A percentile compares a stretch with the other conserved stretches of the same genome.
Conservation (phyloP, 37 sponge, comb jelly and placozoan species). For the Tethya wilhelma region DNA sequence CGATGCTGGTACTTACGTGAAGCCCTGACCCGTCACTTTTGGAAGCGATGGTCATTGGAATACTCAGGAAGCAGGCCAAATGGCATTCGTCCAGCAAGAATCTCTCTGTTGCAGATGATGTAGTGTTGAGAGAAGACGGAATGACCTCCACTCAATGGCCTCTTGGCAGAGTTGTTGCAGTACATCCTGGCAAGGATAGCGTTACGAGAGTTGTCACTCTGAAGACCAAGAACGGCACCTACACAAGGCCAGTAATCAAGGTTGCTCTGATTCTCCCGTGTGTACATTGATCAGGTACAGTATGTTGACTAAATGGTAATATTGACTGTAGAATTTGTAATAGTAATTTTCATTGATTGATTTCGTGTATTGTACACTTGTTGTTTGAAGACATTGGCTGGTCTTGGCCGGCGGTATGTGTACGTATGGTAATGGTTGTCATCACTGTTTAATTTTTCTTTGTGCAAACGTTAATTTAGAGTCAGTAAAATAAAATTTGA, state of each 20-base stretch:
- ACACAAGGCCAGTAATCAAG: slow-evolving; percentile 9
- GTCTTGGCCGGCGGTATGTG: too few species aligned
- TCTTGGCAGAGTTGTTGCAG: neutral
- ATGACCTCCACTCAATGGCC: slow-evolving; percentile 7
- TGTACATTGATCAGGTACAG: neutral
- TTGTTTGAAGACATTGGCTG: too few species aligned
- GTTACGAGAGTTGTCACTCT: neutral
- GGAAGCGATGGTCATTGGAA: slow-evolving; percentile 29
- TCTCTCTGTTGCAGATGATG: slow-evolving; percentile 2
- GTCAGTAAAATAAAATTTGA: too few species aligned
- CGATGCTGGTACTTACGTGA: too few species aligned
- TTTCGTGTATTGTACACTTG: too few species aligned
- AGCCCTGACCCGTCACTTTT: too few species aligned
- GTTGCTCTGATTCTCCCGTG: neutral
- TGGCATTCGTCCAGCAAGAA: neutral
- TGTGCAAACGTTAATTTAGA: too few species aligned
- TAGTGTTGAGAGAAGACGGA: slow-evolving; percentile 10
- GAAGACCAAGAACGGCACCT: neutral
- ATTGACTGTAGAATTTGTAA: too few species aligned
- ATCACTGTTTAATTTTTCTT: too few species aligned
- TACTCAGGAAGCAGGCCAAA: slow-evolving; percentile 10
- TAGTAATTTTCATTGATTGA: too few species aligned
- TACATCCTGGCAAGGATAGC: slow-evolving; percentile 13
- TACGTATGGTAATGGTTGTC: too few species aligned
- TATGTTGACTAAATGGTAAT: too few species aligned